Conservation (phyloP, 2,113 vertebrate genomes). For the Sigmodon hispidus region DNA sequence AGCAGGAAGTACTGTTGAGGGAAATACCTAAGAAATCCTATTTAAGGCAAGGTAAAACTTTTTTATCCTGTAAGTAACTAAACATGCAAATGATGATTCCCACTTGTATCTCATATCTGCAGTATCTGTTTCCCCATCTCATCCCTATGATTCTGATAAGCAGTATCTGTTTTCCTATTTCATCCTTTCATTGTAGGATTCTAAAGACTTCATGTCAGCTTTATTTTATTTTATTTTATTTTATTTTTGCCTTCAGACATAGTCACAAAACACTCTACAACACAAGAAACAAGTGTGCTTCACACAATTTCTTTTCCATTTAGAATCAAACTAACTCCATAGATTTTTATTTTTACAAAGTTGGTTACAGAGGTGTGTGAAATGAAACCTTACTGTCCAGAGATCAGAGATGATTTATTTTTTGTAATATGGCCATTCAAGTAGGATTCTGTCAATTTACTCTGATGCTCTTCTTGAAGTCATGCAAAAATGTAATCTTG, state of each 20-base stretch:
- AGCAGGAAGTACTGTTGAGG: not conserved
- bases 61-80: not conserved
- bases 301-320: not conserved
- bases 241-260: not conserved
- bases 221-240: not conserved
- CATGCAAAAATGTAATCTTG: slow-evolving; percentile 17
- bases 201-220: not conserved
- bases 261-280: not conserved
- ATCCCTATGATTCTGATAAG: not conserved
- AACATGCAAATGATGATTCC: not conserved
- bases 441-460: not conserved
- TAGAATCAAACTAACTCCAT: not conserved
- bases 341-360: not conserved
- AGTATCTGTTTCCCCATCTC: too few species aligned
- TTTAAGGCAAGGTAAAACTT: too few species aligned
- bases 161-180: not conserved
- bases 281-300: not conserved
- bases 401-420: slow-evolving; percentile 6
- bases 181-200: not conserved
- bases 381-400: not conserved
- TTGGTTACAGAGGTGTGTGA: not conserved
- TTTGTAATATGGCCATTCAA: not conserved
- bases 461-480: not conserved
- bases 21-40: not conserved
- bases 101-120: not conserved